A percentile compares a stretch with the other conserved stretches of the same genome.
These are phyloP conservation scores for Hartigia nigra DNA, from an alignment of 2,888 invertebrate genomes.

Conservation along the genomic window DNA sequence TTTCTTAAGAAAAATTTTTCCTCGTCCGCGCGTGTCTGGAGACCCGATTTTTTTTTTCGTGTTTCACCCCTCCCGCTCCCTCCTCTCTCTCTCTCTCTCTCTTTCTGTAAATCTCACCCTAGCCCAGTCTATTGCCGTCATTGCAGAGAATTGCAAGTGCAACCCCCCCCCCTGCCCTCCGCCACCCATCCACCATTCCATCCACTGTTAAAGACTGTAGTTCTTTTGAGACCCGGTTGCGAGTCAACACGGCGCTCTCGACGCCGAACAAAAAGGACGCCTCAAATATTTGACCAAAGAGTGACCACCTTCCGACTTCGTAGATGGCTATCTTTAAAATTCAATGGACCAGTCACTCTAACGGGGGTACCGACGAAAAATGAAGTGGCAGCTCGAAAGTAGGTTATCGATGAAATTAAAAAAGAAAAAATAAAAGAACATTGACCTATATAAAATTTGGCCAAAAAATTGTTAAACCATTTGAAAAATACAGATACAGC, in stretches of 20 bases:
- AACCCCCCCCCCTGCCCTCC: not conserved
- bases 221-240: not conserved
- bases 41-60: not conserved
- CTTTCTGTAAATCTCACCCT: not conserved
- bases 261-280: conserved; percentile 29
- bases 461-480: not conserved
- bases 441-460: not conserved
- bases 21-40: not conserved
- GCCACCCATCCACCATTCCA: not conserved
- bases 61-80: too few relatives aligned
- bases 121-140: not conserved
- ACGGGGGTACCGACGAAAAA: not conserved
- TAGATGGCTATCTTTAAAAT: conserved; percentile 52
- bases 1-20: not conserved
- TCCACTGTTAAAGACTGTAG: not conserved
- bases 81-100: too few relatives aligned
- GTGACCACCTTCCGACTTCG: conserved; percentile 24
- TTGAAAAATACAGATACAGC: too few relatives aligned
- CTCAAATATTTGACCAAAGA: conserved; percentile 48
- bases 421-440: not conserved
- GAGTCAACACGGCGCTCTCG: conserved; percentile 37
- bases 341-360: conserved; percentile 28
- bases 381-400: not conserved
- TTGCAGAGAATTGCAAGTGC: not conserved
- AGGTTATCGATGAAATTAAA: not conserved